Percentiles rank a stretch among this genome's conserved stretches.
Conservation (phyloP, 2,888 invertebrate genomes). For the Pristionchus fissidentatus region DNA sequence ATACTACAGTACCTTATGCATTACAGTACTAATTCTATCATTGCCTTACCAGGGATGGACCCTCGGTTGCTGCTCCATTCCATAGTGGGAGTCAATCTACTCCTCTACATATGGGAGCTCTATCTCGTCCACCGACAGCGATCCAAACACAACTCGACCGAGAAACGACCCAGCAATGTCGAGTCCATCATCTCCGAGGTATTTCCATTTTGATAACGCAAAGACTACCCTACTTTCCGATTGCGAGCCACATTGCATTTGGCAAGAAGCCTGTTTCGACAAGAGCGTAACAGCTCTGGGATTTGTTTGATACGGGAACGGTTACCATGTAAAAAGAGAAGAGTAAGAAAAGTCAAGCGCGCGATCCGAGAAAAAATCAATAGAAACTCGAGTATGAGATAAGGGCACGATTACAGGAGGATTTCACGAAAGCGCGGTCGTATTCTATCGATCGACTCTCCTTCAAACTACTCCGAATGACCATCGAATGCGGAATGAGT, state of each 20-base stretch:
- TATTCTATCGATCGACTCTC: slow-evolving; percentile 36
- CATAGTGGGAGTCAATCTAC: neutral
- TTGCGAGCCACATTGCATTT: too few species aligned
- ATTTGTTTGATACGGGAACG: too few species aligned
- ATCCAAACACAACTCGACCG: neutral
- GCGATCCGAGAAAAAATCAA: too few species aligned
- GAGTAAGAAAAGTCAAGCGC: too few species aligned
- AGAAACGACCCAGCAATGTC: neutral
- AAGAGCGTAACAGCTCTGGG: too few species aligned
- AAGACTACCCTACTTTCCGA: too few species aligned
- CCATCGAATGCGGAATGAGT: neutral
- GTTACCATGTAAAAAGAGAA: too few species aligned
- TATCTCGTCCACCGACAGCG: slow-evolving; percentile 17
- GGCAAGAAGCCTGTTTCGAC: too few species aligned
- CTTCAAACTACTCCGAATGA: neutral
- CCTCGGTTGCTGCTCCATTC: neutral
- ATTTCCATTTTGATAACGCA: neutral
- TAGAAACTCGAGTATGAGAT: too few species aligned
- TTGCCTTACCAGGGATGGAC: neutral
- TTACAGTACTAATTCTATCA: too few species aligned
- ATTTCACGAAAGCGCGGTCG: slow-evolving; percentile 5
- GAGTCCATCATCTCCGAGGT: neutral
- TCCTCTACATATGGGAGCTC: neutral
- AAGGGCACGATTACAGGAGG: slow-evolving; percentile 14
- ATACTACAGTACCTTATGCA: too few species aligned